phyloP scores from a whole-genome alignment of 2,113 vertebrate genomes.

The Cochlearius cochlearius region DNA sequence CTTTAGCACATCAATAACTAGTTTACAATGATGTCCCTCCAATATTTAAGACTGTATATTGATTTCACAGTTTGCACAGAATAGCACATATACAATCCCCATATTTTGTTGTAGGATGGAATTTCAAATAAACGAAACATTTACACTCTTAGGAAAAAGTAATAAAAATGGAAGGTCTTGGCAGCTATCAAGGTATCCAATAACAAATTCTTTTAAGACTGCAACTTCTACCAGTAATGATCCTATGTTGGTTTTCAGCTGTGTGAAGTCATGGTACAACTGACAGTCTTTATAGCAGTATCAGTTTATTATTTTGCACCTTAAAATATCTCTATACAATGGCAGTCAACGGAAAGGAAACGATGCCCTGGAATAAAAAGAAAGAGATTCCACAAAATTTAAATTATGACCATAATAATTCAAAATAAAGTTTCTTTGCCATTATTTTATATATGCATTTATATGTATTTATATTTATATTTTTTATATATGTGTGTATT shows the following conservation, averaged over 20 bases:
- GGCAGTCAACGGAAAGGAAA: not conserved
- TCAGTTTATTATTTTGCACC: not conserved
- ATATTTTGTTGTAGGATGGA: not conserved
- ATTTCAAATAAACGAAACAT: conserved; percentile 29
- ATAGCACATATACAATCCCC: not conserved
- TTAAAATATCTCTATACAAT: not conserved
- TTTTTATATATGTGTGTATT: not conserved
- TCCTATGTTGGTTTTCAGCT: not conserved
- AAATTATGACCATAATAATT: not conserved
- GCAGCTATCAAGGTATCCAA: not conserved
- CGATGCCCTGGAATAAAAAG: not conserved
- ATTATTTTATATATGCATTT: not conserved
- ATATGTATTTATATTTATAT: not conserved
- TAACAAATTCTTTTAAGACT: not conserved
- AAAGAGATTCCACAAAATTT: not conserved
- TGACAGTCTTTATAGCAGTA: not conserved
- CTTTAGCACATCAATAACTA: conserved; percentile 55
- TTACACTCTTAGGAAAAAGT: not conserved
- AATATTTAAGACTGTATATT: conserved; percentile 47
- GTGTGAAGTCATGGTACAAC: not conserved
- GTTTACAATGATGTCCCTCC: conserved; percentile 49
- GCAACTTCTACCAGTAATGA: not conserved
- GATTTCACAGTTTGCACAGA: conserved; percentile 54
- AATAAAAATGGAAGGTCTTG: conserved; percentile 4
- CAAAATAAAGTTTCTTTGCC: not conserved